Evolutionary conservation across 2,888 invertebrate species (phyloP), one percentile per base, ranked within the genome.

Genomic region (Euproctis similis): DNA sequence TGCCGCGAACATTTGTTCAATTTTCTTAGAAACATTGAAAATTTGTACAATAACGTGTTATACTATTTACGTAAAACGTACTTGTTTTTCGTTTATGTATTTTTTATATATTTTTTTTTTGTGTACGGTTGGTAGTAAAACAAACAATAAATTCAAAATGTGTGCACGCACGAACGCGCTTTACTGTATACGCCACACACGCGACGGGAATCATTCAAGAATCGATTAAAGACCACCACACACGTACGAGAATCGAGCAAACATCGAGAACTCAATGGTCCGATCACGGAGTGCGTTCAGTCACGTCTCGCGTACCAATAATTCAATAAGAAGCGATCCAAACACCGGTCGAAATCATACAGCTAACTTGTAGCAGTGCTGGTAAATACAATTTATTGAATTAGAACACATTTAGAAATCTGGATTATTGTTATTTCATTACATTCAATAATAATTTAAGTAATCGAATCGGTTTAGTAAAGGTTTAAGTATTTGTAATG

Each of bases 241-340:
- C 74, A 72, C 70, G 73, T 70, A 60, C 66, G 45, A 17, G 55
- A 63, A 65, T 60, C 63, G 70, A 69, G 61, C 70, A 75, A 74
- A 75, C 74, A 72, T 53, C 61, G 67, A 50, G 49, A 63, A 60
- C 59, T 57, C 64, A 67, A 61, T 64, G 65, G 62, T 51, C 63
- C 64, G 64, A 53, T 59, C 64, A 48, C 58, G 46, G 47, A 39
- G 42, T 46, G 47, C 50, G 55, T 53, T 55, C 43, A 47, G 64
- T 73, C 78, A 75, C 78, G 74, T 77, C 45, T 58, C 39, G 31
- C 48, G 46, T 36, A 62, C 54, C 69, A 60, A 72, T 77, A 76
- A 77, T 77, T 76, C 75, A 77, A 77, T 76, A 75, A 74, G 64
- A 59, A 55, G 57, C 66, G 57, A 73, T 67, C 67, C 66, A 55